Percentiles rank a stretch among this genome's conserved stretches.
phyloP scores from a whole-genome alignment of 2,797 vertebrate genomes.

The Varecia variegata region DNA sequence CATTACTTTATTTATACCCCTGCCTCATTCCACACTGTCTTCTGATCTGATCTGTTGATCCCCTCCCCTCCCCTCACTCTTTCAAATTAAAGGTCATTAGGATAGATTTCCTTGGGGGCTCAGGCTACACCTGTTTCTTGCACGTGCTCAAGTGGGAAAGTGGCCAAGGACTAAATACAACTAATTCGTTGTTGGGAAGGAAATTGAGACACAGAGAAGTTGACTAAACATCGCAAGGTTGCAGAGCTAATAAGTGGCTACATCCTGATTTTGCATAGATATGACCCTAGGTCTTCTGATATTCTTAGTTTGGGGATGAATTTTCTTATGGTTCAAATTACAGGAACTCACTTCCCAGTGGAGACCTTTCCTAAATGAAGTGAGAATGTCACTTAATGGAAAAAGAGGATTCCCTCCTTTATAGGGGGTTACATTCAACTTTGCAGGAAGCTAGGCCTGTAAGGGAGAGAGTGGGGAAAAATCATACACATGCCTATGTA shows the following conservation, averaged over 20 bases:
- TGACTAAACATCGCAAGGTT: constrained; percentile 42
- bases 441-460: constrained; percentile 21
- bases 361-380: constrained; percentile 13
- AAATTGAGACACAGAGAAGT: constrained; percentile 65
- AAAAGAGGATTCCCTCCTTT: constrained; percentile 42
- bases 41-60: constrained; percentile 76
- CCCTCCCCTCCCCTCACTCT: constrained; percentile 60
- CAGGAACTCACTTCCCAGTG: constrained; percentile 18
- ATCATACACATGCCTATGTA: not conserved
- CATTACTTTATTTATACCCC: constrained; percentile 76
- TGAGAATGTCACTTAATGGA: constrained; percentile 24
- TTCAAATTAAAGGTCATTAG: constrained; percentile 74
- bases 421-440: not conserved
- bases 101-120: constrained; percentile 72
- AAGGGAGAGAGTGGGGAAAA: not conserved
- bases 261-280: constrained; percentile 1
- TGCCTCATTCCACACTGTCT: constrained; percentile 69
- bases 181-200: constrained; percentile 45
- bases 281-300: not conserved
- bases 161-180: constrained; percentile 74
- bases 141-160: constrained; percentile 71
- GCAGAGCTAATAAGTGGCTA: constrained; percentile 52
- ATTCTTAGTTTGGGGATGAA: not conserved
- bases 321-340: constrained; percentile 45
- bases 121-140: constrained; percentile 73